Percentiles rank a stretch among this genome's conserved stretches.
Evolutionary conservation across 2,113 vertebrate species (phyloP).

Genomic region (Artemisiospiza belli): DNA sequence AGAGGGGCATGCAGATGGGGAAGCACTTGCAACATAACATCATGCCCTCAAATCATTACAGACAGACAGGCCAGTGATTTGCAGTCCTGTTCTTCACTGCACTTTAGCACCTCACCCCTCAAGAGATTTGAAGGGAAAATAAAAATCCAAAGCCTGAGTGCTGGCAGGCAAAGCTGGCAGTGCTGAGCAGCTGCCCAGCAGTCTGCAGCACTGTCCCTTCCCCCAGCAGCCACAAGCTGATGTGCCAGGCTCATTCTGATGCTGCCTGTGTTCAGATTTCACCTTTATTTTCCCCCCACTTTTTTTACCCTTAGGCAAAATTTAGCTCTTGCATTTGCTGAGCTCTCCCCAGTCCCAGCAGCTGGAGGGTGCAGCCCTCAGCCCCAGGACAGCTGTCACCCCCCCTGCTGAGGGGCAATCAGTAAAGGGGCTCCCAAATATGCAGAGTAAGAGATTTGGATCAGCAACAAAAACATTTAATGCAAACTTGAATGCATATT

Average conservation of each 20-base stretch:
- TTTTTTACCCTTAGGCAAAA: not conserved
- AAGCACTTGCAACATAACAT: not conserved
- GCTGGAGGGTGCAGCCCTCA: not conserved
- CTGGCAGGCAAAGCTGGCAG: not conserved
- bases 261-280: not conserved
- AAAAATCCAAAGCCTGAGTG: not conserved
- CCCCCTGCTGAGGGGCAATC: not conserved
- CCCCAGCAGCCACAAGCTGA: accelerated
- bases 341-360: not conserved
- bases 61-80: not conserved
- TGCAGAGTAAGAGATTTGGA: not conserved
- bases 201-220: not conserved
- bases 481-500: not conserved
- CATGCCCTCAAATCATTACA: not conserved
- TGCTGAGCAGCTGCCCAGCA: not conserved
- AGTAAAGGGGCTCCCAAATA: not conserved
- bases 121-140: slow-evolving; percentile 5
- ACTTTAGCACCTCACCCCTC: not conserved
- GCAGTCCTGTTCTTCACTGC: not conserved
- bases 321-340: not conserved
- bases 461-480: not conserved
- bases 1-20: not conserved
- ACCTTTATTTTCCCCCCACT: not conserved
- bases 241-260: not conserved
- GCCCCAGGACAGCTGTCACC: not conserved